These are phyloP conservation scores for Isoperla grammatica DNA, from an alignment of 2,888 invertebrate genomes.

Conservation along the genomic window DNA sequence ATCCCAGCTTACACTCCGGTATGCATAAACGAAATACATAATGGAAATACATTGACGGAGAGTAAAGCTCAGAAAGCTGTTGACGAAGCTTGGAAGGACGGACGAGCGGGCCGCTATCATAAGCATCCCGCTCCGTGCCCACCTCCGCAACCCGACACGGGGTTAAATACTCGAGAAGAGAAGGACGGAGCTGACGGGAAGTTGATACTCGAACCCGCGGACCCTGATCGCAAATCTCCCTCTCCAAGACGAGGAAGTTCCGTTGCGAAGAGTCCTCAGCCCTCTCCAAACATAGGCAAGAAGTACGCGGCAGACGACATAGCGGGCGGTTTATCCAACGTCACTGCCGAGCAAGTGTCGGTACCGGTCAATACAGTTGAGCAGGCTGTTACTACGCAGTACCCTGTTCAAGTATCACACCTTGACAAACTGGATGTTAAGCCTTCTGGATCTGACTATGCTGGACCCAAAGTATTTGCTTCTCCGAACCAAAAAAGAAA, in stretches of 20 bases:
- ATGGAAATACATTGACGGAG: not conserved
- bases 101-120: slow-evolving; percentile 48
- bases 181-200: not conserved
- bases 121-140: slow-evolving; percentile 49
- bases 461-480: slow-evolving; percentile 17
- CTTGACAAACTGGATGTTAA: slow-evolving; percentile 1
- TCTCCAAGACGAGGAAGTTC: slow-evolving; percentile 6
- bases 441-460: slow-evolving; percentile 20
- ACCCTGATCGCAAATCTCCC: not conserved
- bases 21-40: no score
- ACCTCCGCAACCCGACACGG: slow-evolving; percentile 37
- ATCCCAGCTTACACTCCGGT: not conserved
- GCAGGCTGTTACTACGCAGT: no score
- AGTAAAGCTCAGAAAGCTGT: not conserved
- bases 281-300: not conserved
- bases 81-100: slow-evolving; percentile 23
- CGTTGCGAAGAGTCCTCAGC: not conserved
- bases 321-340: not conserved
- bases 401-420: slow-evolving; percentile 14
- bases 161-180: slow-evolving; percentile 23
- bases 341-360: no score
- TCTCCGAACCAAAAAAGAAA: slow-evolving; percentile 19
- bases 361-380: no score
- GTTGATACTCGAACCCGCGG: not conserved
- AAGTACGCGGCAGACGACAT: not conserved